These are phyloP conservation scores for Fukomys damarensis DNA, from an alignment of 2,113 vertebrate species.

Conservation along the genomic window DNA sequence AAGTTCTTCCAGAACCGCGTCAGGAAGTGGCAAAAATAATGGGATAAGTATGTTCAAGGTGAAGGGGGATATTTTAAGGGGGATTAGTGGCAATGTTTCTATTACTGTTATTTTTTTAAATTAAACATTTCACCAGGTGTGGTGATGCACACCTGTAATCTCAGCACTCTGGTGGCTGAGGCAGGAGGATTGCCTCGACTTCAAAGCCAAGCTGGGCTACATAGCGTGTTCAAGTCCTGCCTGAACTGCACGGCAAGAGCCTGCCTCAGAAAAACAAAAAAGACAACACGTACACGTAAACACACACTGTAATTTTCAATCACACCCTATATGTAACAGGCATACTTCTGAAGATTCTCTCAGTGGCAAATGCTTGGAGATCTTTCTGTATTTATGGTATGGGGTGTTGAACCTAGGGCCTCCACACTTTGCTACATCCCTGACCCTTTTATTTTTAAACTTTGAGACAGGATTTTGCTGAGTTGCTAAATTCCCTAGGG, in stretches of 20 bases:
- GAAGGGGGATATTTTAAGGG: background rate
- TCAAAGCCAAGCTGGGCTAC: background rate
- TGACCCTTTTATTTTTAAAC: background rate
- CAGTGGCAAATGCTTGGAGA: background rate
- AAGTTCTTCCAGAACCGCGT: background rate
- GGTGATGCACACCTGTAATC: background rate
- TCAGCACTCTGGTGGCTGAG: background rate
- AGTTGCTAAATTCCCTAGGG: background rate
- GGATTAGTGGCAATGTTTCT: background rate
- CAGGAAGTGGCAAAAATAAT: background rate
- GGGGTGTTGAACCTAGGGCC: background rate
- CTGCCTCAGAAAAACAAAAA: background rate
- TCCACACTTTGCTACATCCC: background rate
- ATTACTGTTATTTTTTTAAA: background rate
- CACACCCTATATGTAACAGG: background rate
- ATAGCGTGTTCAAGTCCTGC: background rate
- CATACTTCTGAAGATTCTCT: constrained; percentile 16
- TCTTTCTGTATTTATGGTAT: background rate
- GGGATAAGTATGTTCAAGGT: no score
- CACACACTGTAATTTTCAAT: background rate
- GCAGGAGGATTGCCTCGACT: background rate
- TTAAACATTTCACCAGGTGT: background rate
- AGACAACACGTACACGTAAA: background rate
- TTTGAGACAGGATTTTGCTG: background rate
- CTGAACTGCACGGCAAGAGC: background rate